These are phyloP conservation scores for Drosophila stalkeri DNA, from an alignment of 2,888 invertebrate genomes.

Conservation along the genomic window DNA sequence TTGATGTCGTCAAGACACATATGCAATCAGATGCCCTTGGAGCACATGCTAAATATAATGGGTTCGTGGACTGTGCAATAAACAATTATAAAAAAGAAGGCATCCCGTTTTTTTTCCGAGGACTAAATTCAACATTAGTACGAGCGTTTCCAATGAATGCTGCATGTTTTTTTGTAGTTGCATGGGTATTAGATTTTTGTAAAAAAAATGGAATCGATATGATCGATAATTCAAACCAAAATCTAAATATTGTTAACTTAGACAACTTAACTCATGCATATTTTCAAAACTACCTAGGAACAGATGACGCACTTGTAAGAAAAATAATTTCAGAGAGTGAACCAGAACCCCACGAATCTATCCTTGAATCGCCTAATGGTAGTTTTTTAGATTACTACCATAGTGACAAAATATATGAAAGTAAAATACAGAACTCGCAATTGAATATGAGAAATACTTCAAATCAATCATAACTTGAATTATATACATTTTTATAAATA, in stretches of 20 bases:
- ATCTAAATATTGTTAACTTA: slow-evolving; percentile 52
- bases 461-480: slow-evolving; percentile 18
- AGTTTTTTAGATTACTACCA: slow-evolving; percentile 30
- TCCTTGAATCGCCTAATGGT: slow-evolving; percentile 18
- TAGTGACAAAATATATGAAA: slow-evolving; percentile 24
- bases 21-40: slow-evolving; percentile 90
- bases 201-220: slow-evolving; percentile 53
- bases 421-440: slow-evolving; percentile 16
- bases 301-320: slow-evolving; percentile 52
- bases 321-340: slow-evolving; percentile 56
- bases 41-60: slow-evolving; percentile 87
- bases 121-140: slow-evolving; percentile 91
- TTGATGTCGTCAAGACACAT: slow-evolving; percentile 95
- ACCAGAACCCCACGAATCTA: slow-evolving; percentile 16
- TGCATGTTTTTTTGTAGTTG: slow-evolving; percentile 95
- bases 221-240: slow-evolving; percentile 36
- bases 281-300: slow-evolving; percentile 29
- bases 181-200: slow-evolving; percentile 88
- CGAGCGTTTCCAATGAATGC: slow-evolving; percentile 97
- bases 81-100: slow-evolving; percentile 91
- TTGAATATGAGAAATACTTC: slow-evolving; percentile 24
- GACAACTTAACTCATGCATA: slow-evolving; percentile 48
- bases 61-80: slow-evolving; percentile 90
- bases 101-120: slow-evolving; percentile 89
- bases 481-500: neutral